Evolutionary conservation across 64 coral and sea anemone genomes (phyloP).

Genomic region (Stichodactyla mertensii): DNA sequence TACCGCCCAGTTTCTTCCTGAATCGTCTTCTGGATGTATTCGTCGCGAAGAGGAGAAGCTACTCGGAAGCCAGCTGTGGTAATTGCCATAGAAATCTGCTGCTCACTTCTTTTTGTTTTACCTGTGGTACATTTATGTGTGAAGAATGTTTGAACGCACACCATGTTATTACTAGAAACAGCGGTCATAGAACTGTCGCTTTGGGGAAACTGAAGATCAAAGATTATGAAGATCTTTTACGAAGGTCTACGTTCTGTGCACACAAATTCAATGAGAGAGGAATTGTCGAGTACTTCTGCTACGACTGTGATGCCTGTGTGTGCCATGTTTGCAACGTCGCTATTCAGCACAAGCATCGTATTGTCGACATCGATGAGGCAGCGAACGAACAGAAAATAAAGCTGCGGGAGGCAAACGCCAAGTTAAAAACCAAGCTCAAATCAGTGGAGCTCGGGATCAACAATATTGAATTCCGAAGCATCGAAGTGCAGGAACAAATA

Average conservation of each 20-base stretch:
- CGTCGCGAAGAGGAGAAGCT: slow-evolving; percentile 52
- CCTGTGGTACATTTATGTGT: slow-evolving; percentile 77
- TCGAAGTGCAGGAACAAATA: slow-evolving; percentile 63
- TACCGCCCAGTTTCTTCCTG: slow-evolving; percentile 68
- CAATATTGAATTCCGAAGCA: slow-evolving; percentile 44
- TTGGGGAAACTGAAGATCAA: slow-evolving; percentile 42
- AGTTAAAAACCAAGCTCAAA: slow-evolving; percentile 43
- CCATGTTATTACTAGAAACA: slow-evolving; percentile 57
- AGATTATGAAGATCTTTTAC: slow-evolving; percentile 61
- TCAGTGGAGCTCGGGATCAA: slow-evolving; percentile 40
- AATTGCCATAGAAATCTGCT: slow-evolving; percentile 50
- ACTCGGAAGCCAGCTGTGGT: slow-evolving; percentile 43
- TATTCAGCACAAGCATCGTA: slow-evolving; percentile 60
- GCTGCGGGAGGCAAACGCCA: slow-evolving; percentile 37
- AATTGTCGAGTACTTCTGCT: slow-evolving; percentile 80
- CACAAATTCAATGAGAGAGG: slow-evolving; percentile 84
- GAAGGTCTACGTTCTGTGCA: slow-evolving; percentile 60
- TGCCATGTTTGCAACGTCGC: slow-evolving; percentile 81
- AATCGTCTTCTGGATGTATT: slow-evolving; percentile 65
- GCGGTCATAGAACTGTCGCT: slow-evolving; percentile 34
- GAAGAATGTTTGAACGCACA: slow-evolving; percentile 56
- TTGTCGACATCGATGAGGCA: slow-evolving; percentile 53
- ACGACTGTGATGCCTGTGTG: slow-evolving; percentile 80
- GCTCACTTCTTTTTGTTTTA: slow-evolving; percentile 71
- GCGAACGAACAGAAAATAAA: slow-evolving; percentile 56